Evolutionary conservation across 35 echinoderm and acorn worm species (phyloP).

Genomic region (Ophioderma brevispina): DNA sequence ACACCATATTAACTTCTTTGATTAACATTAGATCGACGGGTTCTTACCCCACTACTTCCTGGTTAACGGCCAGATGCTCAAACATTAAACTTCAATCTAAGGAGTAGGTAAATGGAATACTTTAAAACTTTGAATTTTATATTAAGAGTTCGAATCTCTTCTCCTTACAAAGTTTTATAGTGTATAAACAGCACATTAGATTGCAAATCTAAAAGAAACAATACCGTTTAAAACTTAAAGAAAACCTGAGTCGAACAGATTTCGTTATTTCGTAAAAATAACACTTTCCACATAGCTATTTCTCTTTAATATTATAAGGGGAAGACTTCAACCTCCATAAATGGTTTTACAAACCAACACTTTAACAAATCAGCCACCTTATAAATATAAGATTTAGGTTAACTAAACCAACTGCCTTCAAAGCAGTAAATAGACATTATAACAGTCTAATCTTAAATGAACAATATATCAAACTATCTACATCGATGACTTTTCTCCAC

Average conservation of each 20-base stretch:
- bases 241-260: not conserved
- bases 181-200: not conserved
- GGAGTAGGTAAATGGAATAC: slow-evolving; percentile 73
- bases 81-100: slow-evolving; percentile 60
- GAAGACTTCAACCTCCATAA: not conserved
- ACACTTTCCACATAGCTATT: not conserved
- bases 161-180: slow-evolving; percentile 16
- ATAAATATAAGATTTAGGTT: slow-evolving; percentile 34
- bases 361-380: slow-evolving; percentile 2
- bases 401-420: slow-evolving; percentile 24
- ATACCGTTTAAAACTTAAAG: not conserved
- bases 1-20: slow-evolving; percentile 63
- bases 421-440: slow-evolving; percentile 9
- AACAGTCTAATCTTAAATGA: not conserved
- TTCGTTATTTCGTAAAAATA: not conserved
- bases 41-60: slow-evolving; percentile 56
- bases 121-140: slow-evolving; percentile 55
- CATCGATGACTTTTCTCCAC: slow-evolving; percentile 83
- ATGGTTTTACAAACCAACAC: not conserved
- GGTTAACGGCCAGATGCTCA: slow-evolving; percentile 77
- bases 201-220: not conserved
- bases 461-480: slow-evolving; percentile 48
- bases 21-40: slow-evolving; percentile 29
- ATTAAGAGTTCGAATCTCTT: slow-evolving; percentile 50
- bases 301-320: not conserved